phyloP scores from a whole-genome alignment of 2,888 invertebrate species.

The Polyploca ridens region DNA sequence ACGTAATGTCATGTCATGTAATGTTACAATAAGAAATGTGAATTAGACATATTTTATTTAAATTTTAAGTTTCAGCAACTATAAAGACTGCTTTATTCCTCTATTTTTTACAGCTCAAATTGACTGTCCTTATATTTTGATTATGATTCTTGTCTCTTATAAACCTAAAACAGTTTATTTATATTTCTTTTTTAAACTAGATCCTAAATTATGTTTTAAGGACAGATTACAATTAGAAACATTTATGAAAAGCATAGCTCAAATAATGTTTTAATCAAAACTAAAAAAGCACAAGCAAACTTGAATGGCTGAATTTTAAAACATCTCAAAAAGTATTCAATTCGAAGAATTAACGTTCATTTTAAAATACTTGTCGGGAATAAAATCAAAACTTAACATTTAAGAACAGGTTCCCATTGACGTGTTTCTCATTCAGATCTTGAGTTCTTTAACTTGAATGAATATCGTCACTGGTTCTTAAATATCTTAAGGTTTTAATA shows the following conservation, averaged over 20 bases:
- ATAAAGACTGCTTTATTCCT: too few relatives aligned
- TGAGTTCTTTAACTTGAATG: slow-evolving; percentile 23
- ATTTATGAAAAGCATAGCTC: too few relatives aligned
- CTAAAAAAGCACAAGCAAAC: not conserved
- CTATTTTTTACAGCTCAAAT: too few relatives aligned
- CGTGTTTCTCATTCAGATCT: slow-evolving; percentile 27
- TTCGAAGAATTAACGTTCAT: not conserved
- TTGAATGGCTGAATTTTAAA: not conserved
- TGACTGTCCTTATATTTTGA: too few relatives aligned
- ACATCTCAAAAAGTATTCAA: not conserved
- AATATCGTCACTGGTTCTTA: slow-evolving; percentile 9
- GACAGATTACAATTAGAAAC: too few relatives aligned
- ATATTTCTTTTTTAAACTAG: too few relatives aligned
- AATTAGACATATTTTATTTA: not conserved
- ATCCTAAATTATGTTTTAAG: too few relatives aligned
- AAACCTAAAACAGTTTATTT: too few relatives aligned
- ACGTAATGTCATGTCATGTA: too few relatives aligned
- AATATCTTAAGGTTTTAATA: not conserved
- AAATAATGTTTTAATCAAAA: too few relatives aligned
- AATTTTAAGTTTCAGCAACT: too few relatives aligned
- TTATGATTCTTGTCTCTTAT: too few relatives aligned
- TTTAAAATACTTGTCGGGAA: slow-evolving; percentile 7
- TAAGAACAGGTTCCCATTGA: slow-evolving; percentile 35
- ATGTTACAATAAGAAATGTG: not conserved
- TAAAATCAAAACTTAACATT: slow-evolving; percentile 10